Conservation (phyloP, 2,113 vertebrate genomes). For the Eulemur macaco region DNA sequence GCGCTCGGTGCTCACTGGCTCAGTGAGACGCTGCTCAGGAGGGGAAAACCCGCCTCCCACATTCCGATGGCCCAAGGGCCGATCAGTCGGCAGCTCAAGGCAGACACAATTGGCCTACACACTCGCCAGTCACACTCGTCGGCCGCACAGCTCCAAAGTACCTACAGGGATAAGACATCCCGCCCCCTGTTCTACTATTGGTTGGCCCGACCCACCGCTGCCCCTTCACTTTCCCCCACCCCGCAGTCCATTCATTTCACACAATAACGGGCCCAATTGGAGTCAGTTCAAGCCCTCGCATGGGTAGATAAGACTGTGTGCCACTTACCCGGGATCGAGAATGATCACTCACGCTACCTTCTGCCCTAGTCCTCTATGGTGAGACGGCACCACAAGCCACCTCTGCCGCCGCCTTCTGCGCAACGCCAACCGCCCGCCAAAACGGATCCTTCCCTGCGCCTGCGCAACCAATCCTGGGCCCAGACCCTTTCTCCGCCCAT, state of each 20-base stretch:
- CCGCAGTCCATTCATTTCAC: conserved; percentile 71
- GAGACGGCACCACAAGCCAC: conserved; percentile 60
- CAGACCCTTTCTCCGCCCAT: conserved; percentile 69
- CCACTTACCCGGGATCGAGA: conserved; percentile 76
- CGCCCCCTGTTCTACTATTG: conserved; percentile 72
- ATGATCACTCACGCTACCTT: conserved; percentile 67
- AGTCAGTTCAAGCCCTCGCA: conserved; percentile 24
- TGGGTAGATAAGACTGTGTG: conserved; percentile 35
- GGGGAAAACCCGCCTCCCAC: conserved; percentile 59
- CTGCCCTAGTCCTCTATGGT: conserved; percentile 50
- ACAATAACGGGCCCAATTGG: conserved; percentile 62
- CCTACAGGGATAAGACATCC: conserved; percentile 47
- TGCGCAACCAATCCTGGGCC: conserved; percentile 74
- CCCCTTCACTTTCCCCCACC: conserved; percentile 56
- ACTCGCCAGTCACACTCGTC: conserved; percentile 63
- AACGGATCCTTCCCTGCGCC: conserved; percentile 81
- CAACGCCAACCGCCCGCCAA: conserved; percentile 85
- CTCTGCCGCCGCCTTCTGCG: conserved; percentile 78
- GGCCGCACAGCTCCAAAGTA: neutral
- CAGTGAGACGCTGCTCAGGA: conserved; percentile 38
- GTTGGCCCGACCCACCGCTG: conserved; percentile 33
- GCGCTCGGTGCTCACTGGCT: conserved; percentile 72
- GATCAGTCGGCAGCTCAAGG: conserved; percentile 3
- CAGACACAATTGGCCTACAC: conserved; percentile 56
- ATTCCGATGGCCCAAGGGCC: conserved; percentile 60